phyloP scores from a whole-genome alignment of 92 coral and sea anemone species.

The Parazoanthus atlanticus region DNA sequence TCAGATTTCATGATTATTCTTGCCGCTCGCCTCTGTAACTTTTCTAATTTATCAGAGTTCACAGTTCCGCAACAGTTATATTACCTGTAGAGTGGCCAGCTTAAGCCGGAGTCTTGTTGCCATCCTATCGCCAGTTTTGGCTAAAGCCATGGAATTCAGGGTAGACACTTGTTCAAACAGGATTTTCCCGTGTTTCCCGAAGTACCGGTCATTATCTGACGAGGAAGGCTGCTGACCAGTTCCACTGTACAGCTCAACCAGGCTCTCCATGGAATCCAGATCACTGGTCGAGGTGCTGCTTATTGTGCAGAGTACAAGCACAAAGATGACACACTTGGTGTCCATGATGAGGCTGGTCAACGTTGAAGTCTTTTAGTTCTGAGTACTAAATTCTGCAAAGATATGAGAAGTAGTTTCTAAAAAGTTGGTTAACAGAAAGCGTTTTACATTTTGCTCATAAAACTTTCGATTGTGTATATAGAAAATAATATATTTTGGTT shows the following conservation, averaged over 20 bases:
- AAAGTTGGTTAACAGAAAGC: too few relatives aligned
- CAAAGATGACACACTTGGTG: not conserved
- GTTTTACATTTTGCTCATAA: too few relatives aligned
- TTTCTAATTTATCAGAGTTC: too few relatives aligned
- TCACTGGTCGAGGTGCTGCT: conserved; percentile 2
- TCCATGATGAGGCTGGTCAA: not conserved
- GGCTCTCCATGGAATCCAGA: conserved; percentile 13
- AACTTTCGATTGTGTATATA: too few relatives aligned
- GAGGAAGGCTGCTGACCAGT: conserved; percentile 3
- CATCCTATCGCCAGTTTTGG: conserved; percentile 19
- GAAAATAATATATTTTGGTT: too few relatives aligned
- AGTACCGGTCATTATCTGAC: conserved; percentile 1
- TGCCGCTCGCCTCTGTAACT: too few relatives aligned
- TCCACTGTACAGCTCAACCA: conserved; percentile 11
- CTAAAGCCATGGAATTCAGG: conserved; percentile 27
- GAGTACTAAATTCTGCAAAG: not conserved
- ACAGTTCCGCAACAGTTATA: too few relatives aligned
- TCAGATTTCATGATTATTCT: too few relatives aligned
- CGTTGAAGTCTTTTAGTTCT: not conserved
- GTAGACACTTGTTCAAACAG: conserved; percentile 31
- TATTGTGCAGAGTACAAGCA: not conserved
- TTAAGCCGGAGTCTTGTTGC: conserved; percentile 20
- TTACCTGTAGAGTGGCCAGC: conserved; percentile 15
- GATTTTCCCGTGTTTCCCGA: conserved; percentile 25
- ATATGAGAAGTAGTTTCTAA: not conserved